Base-by-base conservation (phyloP, 2,888 invertebrate genomes). In the Norana najaformis region DNA sequence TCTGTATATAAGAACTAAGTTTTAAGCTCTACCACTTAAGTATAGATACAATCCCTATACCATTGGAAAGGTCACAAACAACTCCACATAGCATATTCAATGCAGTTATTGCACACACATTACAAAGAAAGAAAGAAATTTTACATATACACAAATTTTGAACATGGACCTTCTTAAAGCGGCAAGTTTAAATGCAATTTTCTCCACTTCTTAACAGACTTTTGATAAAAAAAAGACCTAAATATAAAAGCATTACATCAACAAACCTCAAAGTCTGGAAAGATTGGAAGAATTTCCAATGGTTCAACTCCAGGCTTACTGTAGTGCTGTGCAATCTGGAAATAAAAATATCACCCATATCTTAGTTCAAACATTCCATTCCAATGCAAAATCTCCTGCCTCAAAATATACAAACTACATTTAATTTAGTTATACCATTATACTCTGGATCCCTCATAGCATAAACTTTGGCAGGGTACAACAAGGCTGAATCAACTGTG, bases 281-380 rank as follows among this genome's bases (percentile, higher is more conserved):
- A 98, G 35, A 99, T 96, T 0, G 97, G 96, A 94, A 97, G 96
- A 88, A 97, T 96, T 95, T 99, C 98, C 18, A 98, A 97, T 0
- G 99, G 97, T 11, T 96, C 96, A 82, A 99, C 98, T 93, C 97
- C 98, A 0, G 98, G 97, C 95, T 99, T 99, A 94, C 98, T 98
- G 95, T 99, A 98, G 95, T 99, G 99, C 93, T 97, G 97, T 91
- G 97, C 97, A 92, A 98, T 97, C 95, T 95, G 90, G 4, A 91
- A 91, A n/a, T 69, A 23, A 91, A 53, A 69, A 89, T 69, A 83
- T 89, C 30, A 20, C 1, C 35, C 38, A 35, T 14, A 35, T 41
- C 14, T 89, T 38, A 41, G 38, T n/a, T 5, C 30, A 37, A 14
- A 41, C 30, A 88, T 88, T 30, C 88, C 6, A 34, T 4, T 37